Percentiles rank a stretch among this genome's conserved stretches.
Evolutionary conservation across 2,113 vertebrate genomes (phyloP).

Genomic region (Atlantisia rogersi): DNA sequence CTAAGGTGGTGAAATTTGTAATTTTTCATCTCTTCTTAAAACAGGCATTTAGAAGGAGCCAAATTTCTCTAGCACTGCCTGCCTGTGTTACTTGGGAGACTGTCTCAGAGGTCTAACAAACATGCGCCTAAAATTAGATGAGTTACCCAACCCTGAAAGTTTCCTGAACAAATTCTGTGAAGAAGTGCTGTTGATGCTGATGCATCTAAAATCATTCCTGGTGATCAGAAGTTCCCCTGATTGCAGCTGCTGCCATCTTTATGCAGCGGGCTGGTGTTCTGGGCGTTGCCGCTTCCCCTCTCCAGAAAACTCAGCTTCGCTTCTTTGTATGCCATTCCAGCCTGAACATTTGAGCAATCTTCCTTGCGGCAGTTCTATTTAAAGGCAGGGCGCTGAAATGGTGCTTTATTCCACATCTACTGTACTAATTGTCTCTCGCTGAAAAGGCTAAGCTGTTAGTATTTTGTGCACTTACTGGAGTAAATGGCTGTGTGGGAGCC

Average conservation of each 20-base stretch:
- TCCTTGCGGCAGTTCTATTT: background rate
- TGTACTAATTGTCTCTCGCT: background rate
- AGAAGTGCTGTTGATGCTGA: background rate
- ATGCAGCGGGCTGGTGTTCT: background rate
- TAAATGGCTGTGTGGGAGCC: background rate
- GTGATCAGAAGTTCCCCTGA: background rate
- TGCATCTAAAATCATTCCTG: background rate
- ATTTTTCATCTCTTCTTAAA: background rate
- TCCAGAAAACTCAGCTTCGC: background rate
- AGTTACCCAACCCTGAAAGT: background rate
- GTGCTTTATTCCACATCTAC: background rate
- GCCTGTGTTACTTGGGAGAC: background rate
- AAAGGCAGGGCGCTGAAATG: background rate
- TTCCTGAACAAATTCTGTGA: background rate
- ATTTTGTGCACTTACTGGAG: background rate
- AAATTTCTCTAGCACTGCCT: background rate
- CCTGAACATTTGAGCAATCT: background rate
- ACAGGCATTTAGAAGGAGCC: background rate
- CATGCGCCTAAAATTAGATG: background rate
- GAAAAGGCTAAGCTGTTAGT: background rate
- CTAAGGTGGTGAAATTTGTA: background rate
- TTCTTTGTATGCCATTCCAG: background rate
- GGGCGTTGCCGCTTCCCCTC: background rate
- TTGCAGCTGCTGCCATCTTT: background rate
- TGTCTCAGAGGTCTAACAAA: background rate